phyloP scores from a whole-genome alignment of 1,140 invertebrate genomes.

The Apis cerana region DNA sequence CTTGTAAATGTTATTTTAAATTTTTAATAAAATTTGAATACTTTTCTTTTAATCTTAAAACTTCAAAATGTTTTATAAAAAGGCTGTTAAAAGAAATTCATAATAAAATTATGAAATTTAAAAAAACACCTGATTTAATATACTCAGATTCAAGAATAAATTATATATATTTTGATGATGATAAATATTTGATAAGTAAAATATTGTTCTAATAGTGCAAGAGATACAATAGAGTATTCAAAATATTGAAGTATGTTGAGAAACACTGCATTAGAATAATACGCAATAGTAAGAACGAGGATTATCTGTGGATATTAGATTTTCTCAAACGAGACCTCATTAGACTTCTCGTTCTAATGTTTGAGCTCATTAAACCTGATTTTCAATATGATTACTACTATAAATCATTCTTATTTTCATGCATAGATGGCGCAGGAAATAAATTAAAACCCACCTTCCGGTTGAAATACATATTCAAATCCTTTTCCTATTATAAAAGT shows the following conservation, averaged over 20 bases:
- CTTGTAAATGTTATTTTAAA: no score
- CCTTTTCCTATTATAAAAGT: no score
- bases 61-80: no score
- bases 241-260: slow-evolving; percentile 1
- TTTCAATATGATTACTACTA: slow-evolving; percentile 27
- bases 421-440: slow-evolving; percentile 11
- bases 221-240: not conserved
- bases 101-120: no score
- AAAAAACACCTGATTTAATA: no score
- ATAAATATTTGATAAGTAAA: no score
- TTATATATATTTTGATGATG: no score
- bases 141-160: no score
- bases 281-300: slow-evolving; percentile 39
- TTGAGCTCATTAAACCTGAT: slow-evolving; percentile 51
- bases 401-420: slow-evolving; percentile 51
- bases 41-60: no score
- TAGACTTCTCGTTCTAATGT: slow-evolving; percentile 37
- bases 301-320: slow-evolving; percentile 52
- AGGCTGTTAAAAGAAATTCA: no score
- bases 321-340: slow-evolving; percentile 47
- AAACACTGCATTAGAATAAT: slow-evolving; percentile 51
- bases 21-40: no score
- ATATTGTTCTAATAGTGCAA: no score
- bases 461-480: not conserved
- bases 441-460: not conserved